Evolutionary conservation across 1,140 invertebrate species (phyloP), one percentile per base, ranked within the genome.

Genomic region (Tetraneura akinire): DNA sequence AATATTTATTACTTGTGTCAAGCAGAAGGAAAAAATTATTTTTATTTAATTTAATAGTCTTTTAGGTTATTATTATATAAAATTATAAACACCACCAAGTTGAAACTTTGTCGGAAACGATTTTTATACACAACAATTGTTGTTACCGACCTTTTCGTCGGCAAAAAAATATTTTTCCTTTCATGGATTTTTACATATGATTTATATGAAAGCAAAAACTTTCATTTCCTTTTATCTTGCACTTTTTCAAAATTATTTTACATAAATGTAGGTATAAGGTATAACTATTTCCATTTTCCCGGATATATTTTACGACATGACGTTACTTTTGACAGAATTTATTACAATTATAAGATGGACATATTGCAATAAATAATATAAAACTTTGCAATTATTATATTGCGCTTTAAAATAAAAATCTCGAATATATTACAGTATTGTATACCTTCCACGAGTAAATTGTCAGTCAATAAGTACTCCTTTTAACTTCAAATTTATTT

Each of bases 111-210:
- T n/a, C n/a, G 49, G 47, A 29, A 73, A 53, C 16, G 16, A 32
- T 73, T 73, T 73, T 53, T 32, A 53, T 73, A 53, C 11, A 55
- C 49, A 45, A 68, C 64, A 45, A 68, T 68, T 73, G 49, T 71
- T 71, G 45, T 53, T 51, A 47, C 10, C 47, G 70, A 23, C 23
- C 29, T 37, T 53, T 53, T 14, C 21, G 45, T 13, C 26, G 23
- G 21, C 29, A 1, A 16, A 16, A 73, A 47, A 73, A 73, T 73
- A 73, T 73, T 73, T 53, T 73, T 73, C 70, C 1, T 29, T 73
- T 53, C 29, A 73, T 73, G 13, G 5, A 32, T 73, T 73, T 73
- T 73, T 53, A 32, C 70, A 53, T 55, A 73, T 73, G 47, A 73
- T 73, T 73, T 73, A 73, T 73, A 73, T 21, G 47, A 49, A 29